Conservation (phyloP, 2,797 vertebrate genomes). For the Cirrhinus molitorella region DNA sequence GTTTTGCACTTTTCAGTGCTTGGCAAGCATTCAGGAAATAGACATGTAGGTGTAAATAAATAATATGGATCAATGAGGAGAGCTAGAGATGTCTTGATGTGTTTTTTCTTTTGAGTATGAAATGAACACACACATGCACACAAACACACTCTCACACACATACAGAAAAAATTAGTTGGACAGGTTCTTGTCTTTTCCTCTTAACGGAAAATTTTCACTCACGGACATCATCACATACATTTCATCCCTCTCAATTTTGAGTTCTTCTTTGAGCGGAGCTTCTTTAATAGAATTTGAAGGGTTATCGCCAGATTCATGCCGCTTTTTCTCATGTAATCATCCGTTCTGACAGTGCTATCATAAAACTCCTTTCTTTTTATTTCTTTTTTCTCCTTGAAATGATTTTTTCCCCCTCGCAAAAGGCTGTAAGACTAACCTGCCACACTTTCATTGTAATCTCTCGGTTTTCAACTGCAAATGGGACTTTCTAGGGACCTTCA, state of each 20-base stretch:
- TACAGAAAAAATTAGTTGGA: constrained; percentile 31
- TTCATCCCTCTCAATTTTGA: constrained; percentile 58
- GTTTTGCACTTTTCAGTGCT: constrained; percentile 2
- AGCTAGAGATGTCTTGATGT: neutral
- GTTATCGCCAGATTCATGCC: constrained; percentile 69
- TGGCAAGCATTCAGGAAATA: neutral
- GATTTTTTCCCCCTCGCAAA: constrained; percentile 65
- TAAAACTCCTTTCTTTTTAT: constrained; percentile 71
- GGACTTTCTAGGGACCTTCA: constrained; percentile 36
- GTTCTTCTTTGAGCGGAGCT: constrained; percentile 68
- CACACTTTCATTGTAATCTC: constrained; percentile 63
- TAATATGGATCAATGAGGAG: constrained; percentile 23
- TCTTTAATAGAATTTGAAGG: constrained; percentile 74
- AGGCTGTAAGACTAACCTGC: constrained; percentile 64
- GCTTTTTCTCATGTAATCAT: constrained; percentile 72
- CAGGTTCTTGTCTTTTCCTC: constrained; percentile 66
- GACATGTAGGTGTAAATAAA: constrained; percentile 15
- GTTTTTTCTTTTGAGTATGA: neutral
- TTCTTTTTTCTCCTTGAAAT: constrained; percentile 63
- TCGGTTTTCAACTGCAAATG: constrained; percentile 58
- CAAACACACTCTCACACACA: neutral
- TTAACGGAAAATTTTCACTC: constrained; percentile 9
- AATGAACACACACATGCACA: neutral
- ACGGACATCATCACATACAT: constrained; percentile 28
- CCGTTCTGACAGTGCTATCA: constrained; percentile 66